Evolutionary conservation across 2,113 vertebrate genomes (phyloP).

Genomic region (Peromyscus californicus): DNA sequence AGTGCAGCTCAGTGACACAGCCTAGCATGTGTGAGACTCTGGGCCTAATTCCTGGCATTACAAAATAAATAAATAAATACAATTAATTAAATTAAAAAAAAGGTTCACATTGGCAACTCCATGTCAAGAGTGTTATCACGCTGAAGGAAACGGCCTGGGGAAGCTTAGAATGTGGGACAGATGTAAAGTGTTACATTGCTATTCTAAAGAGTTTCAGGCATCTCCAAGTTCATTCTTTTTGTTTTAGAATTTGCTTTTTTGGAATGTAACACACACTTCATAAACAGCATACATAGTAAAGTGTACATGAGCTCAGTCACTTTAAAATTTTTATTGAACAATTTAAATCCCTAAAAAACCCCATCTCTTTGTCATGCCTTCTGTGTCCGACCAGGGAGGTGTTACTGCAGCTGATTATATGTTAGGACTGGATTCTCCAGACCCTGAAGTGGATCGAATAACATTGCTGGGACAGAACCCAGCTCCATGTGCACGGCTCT

Average conservation of each 20-base stretch:
- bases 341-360: not conserved
- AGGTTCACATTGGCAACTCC: not conserved
- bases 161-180: not conserved
- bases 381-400: not conserved
- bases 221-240: conserved; percentile 29
- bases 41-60: not conserved
- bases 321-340: conserved; percentile 40
- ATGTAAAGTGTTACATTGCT: not conserved
- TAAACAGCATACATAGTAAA: not conserved
- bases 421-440: not conserved
- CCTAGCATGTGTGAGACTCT: not conserved
- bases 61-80: not conserved
- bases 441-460: not conserved
- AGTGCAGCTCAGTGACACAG: not conserved
- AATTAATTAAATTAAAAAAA: not conserved
- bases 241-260: not conserved
- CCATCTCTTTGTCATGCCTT: not conserved
- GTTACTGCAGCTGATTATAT: not conserved
- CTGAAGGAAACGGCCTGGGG: not conserved
- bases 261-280: not conserved
- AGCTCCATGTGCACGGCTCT: not conserved
- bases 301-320: not conserved
- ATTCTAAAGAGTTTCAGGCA: conserved; percentile 3
- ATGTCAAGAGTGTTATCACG: not conserved
- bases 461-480: not conserved